Evolutionary conservation across 2,797 vertebrate species (phyloP).

Genomic region (Phoeniculus purpureus): DNA sequence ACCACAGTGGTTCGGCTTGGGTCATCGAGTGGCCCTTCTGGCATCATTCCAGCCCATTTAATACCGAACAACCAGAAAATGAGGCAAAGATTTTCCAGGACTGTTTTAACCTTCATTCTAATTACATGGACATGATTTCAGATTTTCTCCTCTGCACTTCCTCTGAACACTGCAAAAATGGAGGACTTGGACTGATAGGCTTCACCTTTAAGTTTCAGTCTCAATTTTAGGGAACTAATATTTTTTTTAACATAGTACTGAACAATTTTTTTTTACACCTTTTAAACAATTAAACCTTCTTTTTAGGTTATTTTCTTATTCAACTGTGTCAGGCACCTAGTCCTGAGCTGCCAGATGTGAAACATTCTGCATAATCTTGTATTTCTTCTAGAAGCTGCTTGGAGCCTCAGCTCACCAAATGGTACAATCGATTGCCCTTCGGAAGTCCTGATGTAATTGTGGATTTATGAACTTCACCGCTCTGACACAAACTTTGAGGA

Average conservation of each 20-base stretch:
- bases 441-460: neutral
- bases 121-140: neutral
- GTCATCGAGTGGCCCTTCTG: neutral
- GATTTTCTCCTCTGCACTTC: neutral
- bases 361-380: neutral
- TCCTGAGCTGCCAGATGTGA: neutral
- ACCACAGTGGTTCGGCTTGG: neutral
- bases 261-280: neutral
- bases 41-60: neutral
- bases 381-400: neutral
- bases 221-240: neutral
- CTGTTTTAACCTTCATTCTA: neutral
- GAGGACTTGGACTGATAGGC: neutral
- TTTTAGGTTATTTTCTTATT: neutral
- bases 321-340: neutral
- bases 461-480: neutral
- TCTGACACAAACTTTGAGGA: neutral
- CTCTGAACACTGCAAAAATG: neutral
- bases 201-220: neutral
- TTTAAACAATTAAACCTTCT: neutral
- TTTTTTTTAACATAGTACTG: accelerated
- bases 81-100: neutral
- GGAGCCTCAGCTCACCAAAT: neutral
- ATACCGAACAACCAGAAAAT: conserved; percentile 11
- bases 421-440: neutral